Evolutionary conservation across 2,113 vertebrate species (phyloP).

Genomic region (Clarias batrachus): DNA sequence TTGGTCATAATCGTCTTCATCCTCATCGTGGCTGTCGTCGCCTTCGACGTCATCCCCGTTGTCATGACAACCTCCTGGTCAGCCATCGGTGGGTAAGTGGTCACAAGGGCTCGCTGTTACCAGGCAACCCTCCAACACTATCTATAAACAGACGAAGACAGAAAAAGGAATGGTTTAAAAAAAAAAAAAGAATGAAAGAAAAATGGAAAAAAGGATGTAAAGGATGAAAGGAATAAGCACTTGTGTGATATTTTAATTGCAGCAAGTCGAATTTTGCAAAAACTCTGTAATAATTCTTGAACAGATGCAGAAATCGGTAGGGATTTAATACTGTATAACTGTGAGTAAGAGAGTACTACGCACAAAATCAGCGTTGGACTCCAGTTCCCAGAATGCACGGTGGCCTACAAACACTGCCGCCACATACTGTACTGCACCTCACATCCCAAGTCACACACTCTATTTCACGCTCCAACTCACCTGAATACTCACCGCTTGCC

Average conservation of each 20-base stretch:
- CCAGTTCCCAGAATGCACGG: not conserved
- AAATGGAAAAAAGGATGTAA: not conserved
- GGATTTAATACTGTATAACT: not conserved
- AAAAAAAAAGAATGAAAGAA: not conserved
- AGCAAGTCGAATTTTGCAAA: not conserved
- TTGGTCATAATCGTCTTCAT: not conserved
- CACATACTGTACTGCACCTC: not conserved
- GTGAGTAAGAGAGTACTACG: not conserved
- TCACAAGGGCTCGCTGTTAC: constrained; percentile 50
- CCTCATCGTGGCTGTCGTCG: not conserved
- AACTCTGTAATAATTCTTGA: not conserved
- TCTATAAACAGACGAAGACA: constrained; percentile 18
- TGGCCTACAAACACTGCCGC: not conserved
- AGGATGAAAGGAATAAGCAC: not conserved
- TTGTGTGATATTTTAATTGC: not conserved
- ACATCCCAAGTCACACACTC: not conserved
- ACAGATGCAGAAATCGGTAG: not conserved
- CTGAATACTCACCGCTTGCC: not conserved
- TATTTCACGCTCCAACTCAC: not conserved
- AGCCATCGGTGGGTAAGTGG: constrained; percentile 33
- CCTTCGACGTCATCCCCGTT: not conserved
- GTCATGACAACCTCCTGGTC: constrained; percentile 43
- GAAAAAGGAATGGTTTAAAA: not conserved
- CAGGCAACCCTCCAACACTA: constrained; percentile 33
- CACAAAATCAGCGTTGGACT: not conserved